Base-by-base conservation (phyloP, 2,797 vertebrate species). In the Chloroceryle amazona region DNA sequence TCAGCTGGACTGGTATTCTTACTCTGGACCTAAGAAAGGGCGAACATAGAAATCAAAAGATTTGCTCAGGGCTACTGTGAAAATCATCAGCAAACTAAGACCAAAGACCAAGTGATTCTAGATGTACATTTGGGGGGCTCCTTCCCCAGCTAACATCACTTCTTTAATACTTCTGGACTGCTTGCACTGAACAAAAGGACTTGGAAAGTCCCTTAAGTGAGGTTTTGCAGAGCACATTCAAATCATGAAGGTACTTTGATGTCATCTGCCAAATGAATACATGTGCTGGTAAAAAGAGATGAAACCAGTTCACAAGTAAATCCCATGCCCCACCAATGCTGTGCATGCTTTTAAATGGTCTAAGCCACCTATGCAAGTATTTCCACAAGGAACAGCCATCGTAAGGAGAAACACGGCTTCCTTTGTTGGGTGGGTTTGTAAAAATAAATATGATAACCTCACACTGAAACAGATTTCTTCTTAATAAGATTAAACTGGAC, bases 71-170 rank as follows among this genome's bases (percentile, higher is more conserved):
- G 86, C 83, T 86, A 84, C 13, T 44, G n/a, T 14, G 65, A 46
- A 93, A 91, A 79, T 46, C 18, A 87, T 28, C 35, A 72, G 73
- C 39, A 87, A 47, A 91, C 31, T 9, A 61, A 39, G 55, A 76
- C 89, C 47, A 94, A 91, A 81, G 80, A 90, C 60, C 39, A 70
- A 55, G 13, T 47, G n/a, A 60, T 75, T 89, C 73, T 86, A 75
- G 41, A 80, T 17, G 25, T 41, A 76, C 41, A 39, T 44, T 49
- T 75, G 4, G 28, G 35, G 65, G 26, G 17, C 39, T 95, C 21
- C n/a, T 51, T 68, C 62, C 33, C 31, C 44, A 89, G 68, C 25
- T 67, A 52, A 54, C n/a, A 49, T 46, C 19, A 46, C 26, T 76
- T 68, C 61, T 70, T 31, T 60, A n/a, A 49, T 61, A 52, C 19